Evolutionary conservation across 2,113 vertebrate species (phyloP), one percentile per base, ranked within the genome.

Genomic region (Hypomesus transpacificus): DNA sequence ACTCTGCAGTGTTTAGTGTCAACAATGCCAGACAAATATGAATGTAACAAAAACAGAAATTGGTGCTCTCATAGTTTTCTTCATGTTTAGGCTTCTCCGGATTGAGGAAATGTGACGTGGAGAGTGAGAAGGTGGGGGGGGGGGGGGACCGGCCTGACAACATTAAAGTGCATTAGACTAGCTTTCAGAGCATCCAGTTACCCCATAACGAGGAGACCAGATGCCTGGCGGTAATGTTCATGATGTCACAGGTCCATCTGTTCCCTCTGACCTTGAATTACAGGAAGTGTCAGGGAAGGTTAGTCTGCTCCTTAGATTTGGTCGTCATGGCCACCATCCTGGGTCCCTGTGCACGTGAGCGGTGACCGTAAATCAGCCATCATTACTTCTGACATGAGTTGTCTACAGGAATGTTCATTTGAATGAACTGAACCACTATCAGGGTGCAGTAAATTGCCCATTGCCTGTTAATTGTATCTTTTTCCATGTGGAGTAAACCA

Each of bases 171-270:
- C 58, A 71, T 75, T 52, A 53, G 59, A 26, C 6, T n/a, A 18
- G 61, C 58, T 64, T 76, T 79, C 66, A 51, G 64, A 85, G 70
- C 60, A 11, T 68, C 63, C 53, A 31, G 66, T 73, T 71, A 22
- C 31, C 70, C 77, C 61, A 13, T 74, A 78, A 82, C 21, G 61
- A 83, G 56, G 77, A 46, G 14, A 34, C 86, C 87, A 84, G 84
- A 85, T 82, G 87, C 61, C 78, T 53, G 7, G 54, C 18, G 51
- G 73, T 81, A 57, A 82, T 71, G 61, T 81, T 72, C 7, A 7
- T 81, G 69, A 78, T 73, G 75, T 84, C 80, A 80, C 74, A 18
- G 65, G 59, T 71, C 80, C 85, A 84, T 89, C 79, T 91, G 88
- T 76, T 84, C 16, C 54, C 22, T 22, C 63, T 76, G 69, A 83